phyloP scores from a whole-genome alignment of 2,113 vertebrate genomes.

The Baryphthengus martii region DNA sequence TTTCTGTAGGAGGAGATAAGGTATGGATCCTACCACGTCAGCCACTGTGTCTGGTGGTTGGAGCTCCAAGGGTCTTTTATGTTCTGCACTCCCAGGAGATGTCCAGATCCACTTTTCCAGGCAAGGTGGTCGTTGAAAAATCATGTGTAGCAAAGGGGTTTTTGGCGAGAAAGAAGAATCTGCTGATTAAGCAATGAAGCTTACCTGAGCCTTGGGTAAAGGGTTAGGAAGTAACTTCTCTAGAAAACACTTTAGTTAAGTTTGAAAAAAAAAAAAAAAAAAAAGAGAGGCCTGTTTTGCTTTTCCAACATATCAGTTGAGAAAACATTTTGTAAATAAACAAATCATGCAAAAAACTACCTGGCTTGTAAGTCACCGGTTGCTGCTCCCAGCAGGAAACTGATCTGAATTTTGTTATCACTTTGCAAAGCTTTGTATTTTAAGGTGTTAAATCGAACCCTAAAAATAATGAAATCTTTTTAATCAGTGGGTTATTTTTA shows the following conservation, averaged over 20 bases:
- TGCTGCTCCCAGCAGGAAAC: background rate
- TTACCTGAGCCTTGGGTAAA: background rate
- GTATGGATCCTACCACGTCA: background rate
- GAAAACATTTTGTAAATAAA: background rate
- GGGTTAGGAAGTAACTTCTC: background rate
- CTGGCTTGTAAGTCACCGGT: background rate
- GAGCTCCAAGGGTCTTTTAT: background rate
- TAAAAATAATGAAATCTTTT: background rate
- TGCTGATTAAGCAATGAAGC: background rate
- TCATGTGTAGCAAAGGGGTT: background rate
- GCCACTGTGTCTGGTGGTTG: background rate
- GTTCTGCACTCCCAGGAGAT: background rate
- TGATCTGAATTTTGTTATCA: background rate
- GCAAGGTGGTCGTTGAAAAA: background rate
- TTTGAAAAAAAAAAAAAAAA: background rate
- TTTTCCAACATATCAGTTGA: background rate
- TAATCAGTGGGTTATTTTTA: slow-evolving; percentile 34
- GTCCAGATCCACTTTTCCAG: background rate
- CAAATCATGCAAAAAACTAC: background rate
- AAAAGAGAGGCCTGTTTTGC: background rate
- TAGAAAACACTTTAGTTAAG: background rate
- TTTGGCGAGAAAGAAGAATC: background rate
- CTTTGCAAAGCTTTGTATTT: background rate
- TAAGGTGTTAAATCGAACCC: background rate
- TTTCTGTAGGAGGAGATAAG: background rate